Base-by-base conservation (phyloP, 92 coral and sea anemone species). In the Epizoanthus ramosus region DNA sequence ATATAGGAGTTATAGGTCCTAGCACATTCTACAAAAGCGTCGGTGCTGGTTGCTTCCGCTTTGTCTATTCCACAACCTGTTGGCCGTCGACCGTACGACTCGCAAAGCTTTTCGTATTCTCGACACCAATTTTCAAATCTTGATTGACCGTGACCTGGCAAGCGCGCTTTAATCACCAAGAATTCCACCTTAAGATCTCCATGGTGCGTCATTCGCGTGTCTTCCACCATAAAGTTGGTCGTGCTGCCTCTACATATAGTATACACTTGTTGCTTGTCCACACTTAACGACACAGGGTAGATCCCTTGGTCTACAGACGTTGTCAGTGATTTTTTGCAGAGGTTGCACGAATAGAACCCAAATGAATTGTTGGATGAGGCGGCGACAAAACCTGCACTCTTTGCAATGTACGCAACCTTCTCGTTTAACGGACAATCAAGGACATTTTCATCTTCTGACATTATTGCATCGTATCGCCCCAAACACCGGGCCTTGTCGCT, bases 201-300 rank as follows among this genome's bases (percentile, higher is more conserved):
- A 71, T 57, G 23, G 28, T 28, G 56, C 28, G 74, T 74, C 57
- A 84, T 21, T 56, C 87, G 58, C 8, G 92, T 89, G 24, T 80
- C 92, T n/a, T 63, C 47, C 39, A 82, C 92, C 13, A 85, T 37
- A 39, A 89, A 89, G 65, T 82, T 86, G 25, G 85, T 57, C 3
- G 54, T 24, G 9, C 81, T 89, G 61, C 50, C 60, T 13, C 85
- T 73, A 41, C 92, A 89, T 67, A 89, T 57, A 0, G 92, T 84
- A 57, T 80, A 89, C 14, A 86, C 87, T 17, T 63, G 68, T 28
- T 68, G 57, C 3, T 76, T 66, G 2, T 69, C 73, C 0, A 73
- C 70, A 56, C 25, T 37, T 18, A 57, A 22, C 35, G 83, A 54
- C 5, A 85, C 8, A 21, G 75, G 76, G 31, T 45, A 67, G 6